Evolutionary conservation across 2,797 vertebrate genomes (phyloP), one percentile per base, ranked within the genome.

Genomic region (Scleropages formosus): DNA sequence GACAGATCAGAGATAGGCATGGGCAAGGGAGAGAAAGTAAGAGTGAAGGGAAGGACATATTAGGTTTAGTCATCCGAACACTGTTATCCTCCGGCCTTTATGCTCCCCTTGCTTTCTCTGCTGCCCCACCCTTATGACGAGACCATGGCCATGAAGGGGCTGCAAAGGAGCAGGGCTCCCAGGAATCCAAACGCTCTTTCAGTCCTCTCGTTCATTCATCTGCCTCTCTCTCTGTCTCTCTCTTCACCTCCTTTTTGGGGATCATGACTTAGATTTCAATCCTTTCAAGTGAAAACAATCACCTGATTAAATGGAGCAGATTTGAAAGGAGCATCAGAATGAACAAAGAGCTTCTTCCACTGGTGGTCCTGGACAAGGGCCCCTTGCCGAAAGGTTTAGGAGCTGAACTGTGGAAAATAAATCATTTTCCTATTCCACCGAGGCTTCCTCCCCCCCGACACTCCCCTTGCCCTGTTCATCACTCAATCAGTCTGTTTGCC

Each of bases 131-230:
- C 11, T 60, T 31, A 72, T 59, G 70, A 72, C 58, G 26, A 72
- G 56, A 4, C 56, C 59, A 53, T 44, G 53, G 70, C 31, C 72
- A 70, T 27, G 11, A 60, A 56, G 59, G 56, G 70, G 53, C 70
- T 26, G 8, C 7, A 27, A 72, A 60, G 4, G 26, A 72, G 56
- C 20, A 3, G 24, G 18, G 56, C 56, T 60, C 56, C 56, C 70
- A 59, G 56, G 18, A n/a, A 60, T 60, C 27, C 39, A 46, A 60
- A 56, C 56, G 12, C 70, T 44, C 53, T 26, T 56, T 70, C 26
- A 26, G 60, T 72, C 27, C 47, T 59, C 69, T 44, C 72, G 81
- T 79, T 79, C 75, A 76, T 81, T 77, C 72, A 72, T 72, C 75
- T 72, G 68, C 79, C 78, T 80, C 73, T 64, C 76, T 77, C 22